Evolutionary conservation across 2,888 invertebrate species (phyloP), one percentile per base, ranked within the genome.

Genomic region (Trichogramma dendrolimi): DNA sequence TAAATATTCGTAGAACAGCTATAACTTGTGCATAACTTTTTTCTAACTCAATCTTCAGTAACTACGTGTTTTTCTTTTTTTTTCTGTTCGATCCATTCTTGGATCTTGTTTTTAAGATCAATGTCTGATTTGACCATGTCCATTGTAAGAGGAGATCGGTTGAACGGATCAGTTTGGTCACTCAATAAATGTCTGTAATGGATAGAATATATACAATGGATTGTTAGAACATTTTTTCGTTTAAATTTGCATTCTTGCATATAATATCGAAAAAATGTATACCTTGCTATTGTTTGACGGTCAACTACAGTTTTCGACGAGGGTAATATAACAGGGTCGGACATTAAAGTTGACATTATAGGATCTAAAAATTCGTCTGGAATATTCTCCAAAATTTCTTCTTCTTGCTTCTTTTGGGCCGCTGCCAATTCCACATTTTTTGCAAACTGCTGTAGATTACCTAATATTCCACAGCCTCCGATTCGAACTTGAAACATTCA

Each of bases 321-420:
- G 27, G 98, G 98, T 72, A 99, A 82, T 65, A 88, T 84, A 2
- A 99, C 97, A 0, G 98, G 98, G 80, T 99, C 97, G 50, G 80
- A 79, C 98, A 99, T 99, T 38, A 98, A 78, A 0, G 94, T 94
- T 61, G 92, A 94, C 93, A 98, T 95, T 72, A 98, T 96, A 4
- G 97, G 96, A 82, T 99, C 98, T 41, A 96, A 84, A 82, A 92
- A 98, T 74, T 97, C 96, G 0, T 98, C 97, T 0, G 98, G 98
- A 0, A 94, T 92, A 76, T 94, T 94, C 0, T 88, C 86, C 11
- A 94, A 82, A 62, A 91, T 87, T 77, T 92, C 94, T 68, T 96
- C 97, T 70, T 89, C 90, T 57, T 88, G 86, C 71, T 87, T 86
- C 67, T 89, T 85, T 70, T 87, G 86, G 44, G 81, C 82, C 0